Base-by-base conservation (phyloP, 1,140 invertebrate genomes). In the Asbolus verrucosus region DNA sequence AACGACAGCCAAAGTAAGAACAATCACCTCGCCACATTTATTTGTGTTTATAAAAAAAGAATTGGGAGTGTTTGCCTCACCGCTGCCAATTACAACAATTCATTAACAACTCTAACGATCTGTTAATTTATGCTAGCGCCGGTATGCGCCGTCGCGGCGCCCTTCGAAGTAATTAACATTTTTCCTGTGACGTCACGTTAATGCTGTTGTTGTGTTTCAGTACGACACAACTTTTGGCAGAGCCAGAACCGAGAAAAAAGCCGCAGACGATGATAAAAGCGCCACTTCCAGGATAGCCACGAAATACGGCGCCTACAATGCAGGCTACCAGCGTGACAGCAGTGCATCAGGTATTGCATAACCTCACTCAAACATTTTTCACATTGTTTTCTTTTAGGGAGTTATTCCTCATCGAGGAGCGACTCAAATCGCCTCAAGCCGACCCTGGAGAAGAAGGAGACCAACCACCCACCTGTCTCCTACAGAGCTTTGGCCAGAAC, bases 391-490 rank as follows among this genome's bases (percentile, higher is more conserved):
- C 63, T 70, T 67, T 31, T 70, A 62, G 69, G 72, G 13, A 59
- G 24, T 19, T 71, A 75, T n/a, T n/a, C n/a, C n/a, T n/a, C n/a
- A n/a, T n/a, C n/a, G n/a, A n/a, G n/a, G n/a, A n/a, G n/a, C n/a
- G n/a, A n/a, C 14, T 19, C 65, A 1, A 46, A 71, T 6, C 71
- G 77, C 61, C 36, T 74, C 15, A 78, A 78, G 68, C 27, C 73
- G 9, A 5, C 67, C n/a, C 16, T 75, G 38, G 76, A 79, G 6
- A 79, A 78, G 50, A 77, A 77, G 69, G 78, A 79, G 9, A 66
- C 73, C 0, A 73, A 30, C 6, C 78, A 80, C 68, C 78, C 80
- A 4, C 78, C 80, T 8, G 74, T 79, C 1, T 76, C 78, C 0
- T 81, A 80, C 60, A 70, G 78, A 18, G 61, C 79, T 63, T 6